Evolutionary conservation across 2,888 invertebrate genomes (phyloP).

Genomic region (Atethmia centrago): DNA sequence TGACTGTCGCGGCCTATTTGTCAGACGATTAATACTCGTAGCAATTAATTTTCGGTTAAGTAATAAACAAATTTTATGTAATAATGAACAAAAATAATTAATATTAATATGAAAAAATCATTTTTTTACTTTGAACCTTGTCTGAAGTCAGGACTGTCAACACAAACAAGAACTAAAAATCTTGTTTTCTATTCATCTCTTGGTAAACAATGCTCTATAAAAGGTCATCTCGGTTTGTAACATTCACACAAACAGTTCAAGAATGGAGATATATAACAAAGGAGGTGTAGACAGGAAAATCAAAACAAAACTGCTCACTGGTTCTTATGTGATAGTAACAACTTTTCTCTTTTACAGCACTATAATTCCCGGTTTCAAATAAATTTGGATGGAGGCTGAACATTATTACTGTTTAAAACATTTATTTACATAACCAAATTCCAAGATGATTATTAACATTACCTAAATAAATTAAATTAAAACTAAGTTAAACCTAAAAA

Average conservation of each 20-base stretch:
- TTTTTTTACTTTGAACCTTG: no score
- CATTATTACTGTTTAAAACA: not conserved
- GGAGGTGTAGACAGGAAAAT: not conserved
- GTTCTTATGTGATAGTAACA: not conserved
- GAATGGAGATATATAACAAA: slow-evolving; percentile 13
- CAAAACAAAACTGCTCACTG: not conserved
- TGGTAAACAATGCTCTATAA: slow-evolving; percentile 5
- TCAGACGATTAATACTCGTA: no score
- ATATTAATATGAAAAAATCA: no score
- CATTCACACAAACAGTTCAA: not conserved
- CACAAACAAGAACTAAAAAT: not conserved
- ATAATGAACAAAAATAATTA: no score
- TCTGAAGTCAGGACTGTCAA: no score
- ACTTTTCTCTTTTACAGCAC: not conserved
- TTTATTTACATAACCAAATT: no score
- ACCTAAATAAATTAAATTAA: no score
- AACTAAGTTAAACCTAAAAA: no score
- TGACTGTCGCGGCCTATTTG: no score
- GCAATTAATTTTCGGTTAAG: no score
- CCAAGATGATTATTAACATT: no score
- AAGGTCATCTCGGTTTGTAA: not conserved
- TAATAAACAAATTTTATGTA: no score
- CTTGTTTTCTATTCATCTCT: not conserved
- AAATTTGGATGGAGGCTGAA: not conserved
- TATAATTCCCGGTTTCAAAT: not conserved